Conservation (phyloP, 2,888 invertebrate genomes). For the Drosophila affinis region DNA sequence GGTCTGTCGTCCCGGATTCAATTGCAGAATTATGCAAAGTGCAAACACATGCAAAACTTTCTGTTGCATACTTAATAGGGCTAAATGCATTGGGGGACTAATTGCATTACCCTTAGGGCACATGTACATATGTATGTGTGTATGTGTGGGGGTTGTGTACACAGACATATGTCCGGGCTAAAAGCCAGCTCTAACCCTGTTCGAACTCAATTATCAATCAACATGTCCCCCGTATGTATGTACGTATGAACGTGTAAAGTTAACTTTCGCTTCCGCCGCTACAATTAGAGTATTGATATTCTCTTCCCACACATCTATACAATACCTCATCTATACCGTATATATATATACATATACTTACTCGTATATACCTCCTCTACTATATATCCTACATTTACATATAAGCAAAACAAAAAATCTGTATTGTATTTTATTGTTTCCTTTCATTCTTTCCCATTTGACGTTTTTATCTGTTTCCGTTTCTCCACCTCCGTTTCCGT, state of each 20-base stretch:
- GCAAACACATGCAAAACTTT: slow-evolving; percentile 70
- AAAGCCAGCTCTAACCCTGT: slow-evolving; percentile 5
- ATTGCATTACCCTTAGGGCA: slow-evolving; percentile 65
- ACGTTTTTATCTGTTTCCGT: slow-evolving; percentile 61
- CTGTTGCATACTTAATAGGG: slow-evolving; percentile 77
- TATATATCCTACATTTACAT: not conserved
- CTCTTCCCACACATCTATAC: slow-evolving; percentile 1
- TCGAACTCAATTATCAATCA: slow-evolving; percentile 28
- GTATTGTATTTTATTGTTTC: slow-evolving; percentile 53
- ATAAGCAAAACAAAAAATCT: slow-evolving; percentile 45
- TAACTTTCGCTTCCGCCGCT: slow-evolving; percentile 17
- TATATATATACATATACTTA: slow-evolving; percentile 26
- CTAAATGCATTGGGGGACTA: slow-evolving; percentile 66
- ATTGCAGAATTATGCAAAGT: slow-evolving; percentile 75
- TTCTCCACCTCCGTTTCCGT: slow-evolving; percentile 44
- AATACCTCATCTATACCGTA: not conserved
- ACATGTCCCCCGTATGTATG: slow-evolving; percentile 1
- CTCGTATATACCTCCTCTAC: not conserved
- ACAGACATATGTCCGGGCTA: slow-evolving; percentile 18
- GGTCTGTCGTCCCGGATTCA: slow-evolving; percentile 39
- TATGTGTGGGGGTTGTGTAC: not conserved
- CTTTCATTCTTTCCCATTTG: slow-evolving; percentile 54
- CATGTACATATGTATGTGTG: slow-evolving; percentile 1
- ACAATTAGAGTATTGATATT: slow-evolving; percentile 6
- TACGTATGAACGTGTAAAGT: slow-evolving; percentile 3